phyloP scores from a whole-genome alignment of 2,888 invertebrate genomes.

The Pachydiplax longipennis region DNA sequence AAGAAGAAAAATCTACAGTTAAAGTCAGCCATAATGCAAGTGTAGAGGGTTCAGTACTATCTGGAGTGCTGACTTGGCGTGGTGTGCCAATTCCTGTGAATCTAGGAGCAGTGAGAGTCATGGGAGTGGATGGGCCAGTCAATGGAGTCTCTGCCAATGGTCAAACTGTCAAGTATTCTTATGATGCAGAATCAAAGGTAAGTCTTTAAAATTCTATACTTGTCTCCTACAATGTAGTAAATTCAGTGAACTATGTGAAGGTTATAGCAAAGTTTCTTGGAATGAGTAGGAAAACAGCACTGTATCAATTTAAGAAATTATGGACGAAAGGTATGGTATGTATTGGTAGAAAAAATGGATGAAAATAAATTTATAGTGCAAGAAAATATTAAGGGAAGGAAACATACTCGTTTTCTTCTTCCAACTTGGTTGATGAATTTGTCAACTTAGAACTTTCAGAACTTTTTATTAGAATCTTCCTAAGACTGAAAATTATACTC shows the following conservation, averaged over 20 bases:
- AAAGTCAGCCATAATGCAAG: constrained; percentile 54
- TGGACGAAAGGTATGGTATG: too few species aligned
- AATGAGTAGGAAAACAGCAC: background rate
- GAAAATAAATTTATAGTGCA: too few species aligned
- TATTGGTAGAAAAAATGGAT: too few species aligned
- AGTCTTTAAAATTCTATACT: constrained; percentile 50
- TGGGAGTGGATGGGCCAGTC: constrained; percentile 56
- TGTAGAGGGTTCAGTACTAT: constrained; percentile 51
- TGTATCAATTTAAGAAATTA: too few species aligned
- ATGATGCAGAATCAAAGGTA: constrained; percentile 53
- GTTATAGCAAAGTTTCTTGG: too few species aligned
- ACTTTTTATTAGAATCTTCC: too few species aligned
- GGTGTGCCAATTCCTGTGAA: constrained; percentile 52
- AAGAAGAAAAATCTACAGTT: constrained; percentile 51
- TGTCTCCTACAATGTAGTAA: too few species aligned
- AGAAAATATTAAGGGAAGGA: too few species aligned
- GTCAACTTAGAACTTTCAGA: too few species aligned
- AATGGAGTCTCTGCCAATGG: constrained; percentile 55
- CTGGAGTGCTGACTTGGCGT: constrained; percentile 46
- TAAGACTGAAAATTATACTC: too few species aligned
- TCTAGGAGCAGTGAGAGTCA: constrained; percentile 55
- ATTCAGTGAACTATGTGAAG: background rate
- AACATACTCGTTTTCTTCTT: too few species aligned
- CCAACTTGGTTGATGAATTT: too few species aligned
- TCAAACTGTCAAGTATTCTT: constrained; percentile 53